Evolutionary conservation across 2,113 vertebrate genomes (phyloP).

Genomic region (Ictalurus punctatus): DNA sequence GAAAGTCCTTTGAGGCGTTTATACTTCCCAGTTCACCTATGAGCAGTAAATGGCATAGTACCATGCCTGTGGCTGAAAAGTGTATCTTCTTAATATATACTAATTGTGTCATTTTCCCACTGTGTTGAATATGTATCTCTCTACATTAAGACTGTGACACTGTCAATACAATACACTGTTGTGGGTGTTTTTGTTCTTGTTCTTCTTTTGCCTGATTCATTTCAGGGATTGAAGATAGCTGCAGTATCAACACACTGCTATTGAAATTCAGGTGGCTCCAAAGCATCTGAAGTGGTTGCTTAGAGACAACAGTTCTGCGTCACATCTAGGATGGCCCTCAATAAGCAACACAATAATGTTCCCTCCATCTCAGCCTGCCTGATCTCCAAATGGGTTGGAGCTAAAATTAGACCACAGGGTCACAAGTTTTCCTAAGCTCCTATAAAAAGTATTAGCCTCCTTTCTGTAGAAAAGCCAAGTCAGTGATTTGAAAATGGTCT

Average conservation of each 20-base stretch:
- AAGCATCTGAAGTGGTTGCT: slow-evolving; percentile 47
- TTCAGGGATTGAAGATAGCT: neutral
- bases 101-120: neutral
- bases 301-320: slow-evolving; percentile 51
- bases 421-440: slow-evolving; percentile 3
- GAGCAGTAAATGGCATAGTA: too few relatives aligned
- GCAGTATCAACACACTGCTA: slow-evolving; percentile 30
- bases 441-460: slow-evolving; percentile 8
- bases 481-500: neutral
- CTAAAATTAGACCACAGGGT: slow-evolving; percentile 44
- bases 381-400: slow-evolving; percentile 47
- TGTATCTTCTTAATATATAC: neutral
- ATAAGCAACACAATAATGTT: slow-evolving; percentile 43
- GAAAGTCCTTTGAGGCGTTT: neutral
- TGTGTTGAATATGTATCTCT: neutral
- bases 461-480: neutral
- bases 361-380: slow-evolving; percentile 26
- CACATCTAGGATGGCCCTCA: slow-evolving; percentile 40
- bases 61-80: neutral
- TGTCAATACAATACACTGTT: neutral
- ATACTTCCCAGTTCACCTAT: neutral
- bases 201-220: neutral
- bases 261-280: slow-evolving; percentile 34
- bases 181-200: neutral
- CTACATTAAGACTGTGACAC: neutral